Evolutionary conservation across 2,888 invertebrate genomes (phyloP), one percentile per base, ranked within the genome.

Genomic region (Malthinus flaveolus): DNA sequence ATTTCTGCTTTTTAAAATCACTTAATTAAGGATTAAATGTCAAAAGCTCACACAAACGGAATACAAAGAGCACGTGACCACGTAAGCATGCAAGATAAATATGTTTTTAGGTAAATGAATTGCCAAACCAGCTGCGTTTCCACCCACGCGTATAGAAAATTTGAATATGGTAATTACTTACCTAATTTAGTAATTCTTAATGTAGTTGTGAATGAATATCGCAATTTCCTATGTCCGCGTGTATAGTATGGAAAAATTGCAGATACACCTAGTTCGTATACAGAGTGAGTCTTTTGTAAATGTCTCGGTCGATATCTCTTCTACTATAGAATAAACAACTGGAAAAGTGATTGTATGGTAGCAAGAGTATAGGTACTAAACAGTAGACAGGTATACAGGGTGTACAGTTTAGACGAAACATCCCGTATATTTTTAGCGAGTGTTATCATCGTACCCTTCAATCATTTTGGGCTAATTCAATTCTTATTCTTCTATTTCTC

Each of bases 91-190:
- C 32, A 47, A 47, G 39, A 47, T 52, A 52, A 35, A 47, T 47
- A 34, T 13, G 37, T 46, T 46, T 50, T 42, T 32, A 45, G 35
- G 46, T 37, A 53, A 44, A 33, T 47, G 10, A 53, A 53, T 53
- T 13, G 47, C 37, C 32, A 34, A 39, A 39, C 53, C 53, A 53
- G 36, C 47, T 53, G 53, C 13, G 47, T 44, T 37, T 52, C 34
- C 52, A 45, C 34, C 44, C 52, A 45, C 23, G 53, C 47, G 37
- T 47, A 46, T 47, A 33, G 42, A 11, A 46, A 35, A 53, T 53
- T 53, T 53, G 47, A 53, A 53, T 53, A 53, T 53, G 46, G 37
- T 47, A 53, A 53, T 46, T 37, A 35, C 46, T 53, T 53, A 47
- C 46, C 35, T 47, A 46, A 53, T 47, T 45, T 39, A 15, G 23